Percentiles rank a stretch among this genome's conserved stretches.
Conservation (phyloP, 2,797 vertebrate genomes). For the Phrynocephalus forsythii region DNA sequence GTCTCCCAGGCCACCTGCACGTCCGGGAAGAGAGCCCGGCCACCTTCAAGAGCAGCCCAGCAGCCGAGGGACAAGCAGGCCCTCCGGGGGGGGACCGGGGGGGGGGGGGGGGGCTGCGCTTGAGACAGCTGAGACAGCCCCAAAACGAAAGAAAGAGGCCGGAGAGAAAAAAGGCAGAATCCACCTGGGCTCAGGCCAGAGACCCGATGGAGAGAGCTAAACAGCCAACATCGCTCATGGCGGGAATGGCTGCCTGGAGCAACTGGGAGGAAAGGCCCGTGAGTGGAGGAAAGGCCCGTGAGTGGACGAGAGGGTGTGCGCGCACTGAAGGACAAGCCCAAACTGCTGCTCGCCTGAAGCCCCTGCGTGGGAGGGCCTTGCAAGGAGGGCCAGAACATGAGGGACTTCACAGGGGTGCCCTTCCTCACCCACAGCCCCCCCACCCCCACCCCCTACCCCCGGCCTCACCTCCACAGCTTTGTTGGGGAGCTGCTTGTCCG, state of each 20-base stretch:
- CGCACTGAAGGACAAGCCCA: too few relatives aligned
- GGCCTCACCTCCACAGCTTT: conserved; percentile 93
- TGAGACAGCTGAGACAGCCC: too few relatives aligned
- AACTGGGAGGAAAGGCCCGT: too few relatives aligned
- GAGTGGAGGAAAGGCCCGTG: too few relatives aligned
- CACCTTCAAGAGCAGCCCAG: background rate
- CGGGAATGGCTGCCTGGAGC: background rate
- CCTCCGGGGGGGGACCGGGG: background rate
- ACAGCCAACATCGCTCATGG: background rate
- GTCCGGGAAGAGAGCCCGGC: background rate
- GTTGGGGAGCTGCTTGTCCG: conserved; percentile 97
- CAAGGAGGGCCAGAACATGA: too few relatives aligned
- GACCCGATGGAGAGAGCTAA: background rate
- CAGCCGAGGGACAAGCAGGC: background rate
- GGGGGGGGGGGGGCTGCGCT: too few relatives aligned
- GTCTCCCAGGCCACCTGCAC: conserved; percentile 97
- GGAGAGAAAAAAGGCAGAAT: too few relatives aligned
- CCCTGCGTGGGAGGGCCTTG: too few relatives aligned
- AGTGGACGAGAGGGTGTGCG: too few relatives aligned
- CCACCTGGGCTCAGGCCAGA: background rate
- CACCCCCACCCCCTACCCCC: too few relatives aligned
- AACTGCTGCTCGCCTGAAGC: too few relatives aligned
- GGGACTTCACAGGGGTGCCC: accelerated
- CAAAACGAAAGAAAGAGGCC: background rate
- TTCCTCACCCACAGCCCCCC: too few relatives aligned